Conservation (phyloP, 1,140 invertebrate species). For the Agrilus planipennis region DNA sequence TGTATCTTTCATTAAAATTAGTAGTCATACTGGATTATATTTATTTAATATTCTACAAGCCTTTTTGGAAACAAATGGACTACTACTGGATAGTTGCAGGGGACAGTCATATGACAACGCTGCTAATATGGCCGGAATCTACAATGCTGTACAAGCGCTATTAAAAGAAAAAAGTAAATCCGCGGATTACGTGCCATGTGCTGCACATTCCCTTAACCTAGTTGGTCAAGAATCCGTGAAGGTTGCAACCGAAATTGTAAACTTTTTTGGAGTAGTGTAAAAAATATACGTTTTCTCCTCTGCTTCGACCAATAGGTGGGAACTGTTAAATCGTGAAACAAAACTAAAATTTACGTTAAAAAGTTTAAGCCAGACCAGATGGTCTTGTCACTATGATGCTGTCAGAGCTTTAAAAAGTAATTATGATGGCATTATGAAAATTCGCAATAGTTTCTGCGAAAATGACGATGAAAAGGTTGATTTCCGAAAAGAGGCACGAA, state of each 20-base stretch:
- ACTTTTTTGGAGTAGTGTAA: constrained; percentile 3
- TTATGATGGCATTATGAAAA: constrained; percentile 1
- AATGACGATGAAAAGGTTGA: not conserved
- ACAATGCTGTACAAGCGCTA: constrained; percentile 4
- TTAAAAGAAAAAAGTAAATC: not conserved
- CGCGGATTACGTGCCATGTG: too few relatives aligned
- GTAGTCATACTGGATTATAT: too few relatives aligned
- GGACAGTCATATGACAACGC: constrained; percentile 1
- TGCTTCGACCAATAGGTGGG: not conserved
- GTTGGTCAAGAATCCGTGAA: not conserved
- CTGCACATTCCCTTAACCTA: too few relatives aligned
- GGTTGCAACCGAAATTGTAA: constrained; percentile 2
- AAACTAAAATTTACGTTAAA: constrained; percentile 6
- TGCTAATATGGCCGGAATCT: not conserved
- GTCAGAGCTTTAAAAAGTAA: too few relatives aligned
- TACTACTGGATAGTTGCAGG: not conserved
- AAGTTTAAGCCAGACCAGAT: constrained; percentile 4
- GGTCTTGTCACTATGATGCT: constrained; percentile 3
- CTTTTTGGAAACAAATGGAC: too few relatives aligned
- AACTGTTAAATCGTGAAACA: constrained; percentile 5
- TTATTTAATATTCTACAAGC: too few relatives aligned
- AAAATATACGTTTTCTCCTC: constrained; percentile 3
- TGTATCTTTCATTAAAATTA: too few relatives aligned
- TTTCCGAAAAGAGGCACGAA: constrained; percentile 5
- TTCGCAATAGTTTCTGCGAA: constrained; percentile 2